These are phyloP conservation scores for Miopithecus talapoin DNA, from an alignment of 2,797 vertebrate species.

Conservation along the genomic window DNA sequence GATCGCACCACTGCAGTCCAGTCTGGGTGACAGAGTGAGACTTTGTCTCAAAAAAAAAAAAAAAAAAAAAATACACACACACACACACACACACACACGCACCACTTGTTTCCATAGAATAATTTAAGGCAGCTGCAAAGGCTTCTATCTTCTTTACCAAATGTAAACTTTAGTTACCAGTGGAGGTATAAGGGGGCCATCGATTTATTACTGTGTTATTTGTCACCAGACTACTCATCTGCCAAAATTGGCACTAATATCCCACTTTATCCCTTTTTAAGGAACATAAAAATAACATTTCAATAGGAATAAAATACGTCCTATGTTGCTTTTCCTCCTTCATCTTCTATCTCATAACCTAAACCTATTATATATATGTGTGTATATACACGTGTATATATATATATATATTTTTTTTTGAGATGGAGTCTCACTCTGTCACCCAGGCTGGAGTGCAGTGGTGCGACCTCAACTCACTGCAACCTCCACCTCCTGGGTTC, in stretches of 20 bases:
- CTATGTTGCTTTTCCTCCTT: background rate
- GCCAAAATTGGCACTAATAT: constrained; percentile 16
- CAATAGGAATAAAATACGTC: background rate
- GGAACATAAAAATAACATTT: constrained; percentile 49
- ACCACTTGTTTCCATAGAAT: constrained; percentile 23
- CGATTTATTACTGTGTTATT: background rate
- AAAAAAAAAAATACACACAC: background rate
- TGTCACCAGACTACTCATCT: constrained; percentile 36
- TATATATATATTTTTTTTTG: no score
- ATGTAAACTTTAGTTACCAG: constrained; percentile 32
- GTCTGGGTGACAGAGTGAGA: no score
- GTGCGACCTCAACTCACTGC: no score
- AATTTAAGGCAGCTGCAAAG: constrained; percentile 46
- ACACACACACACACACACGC: background rate
- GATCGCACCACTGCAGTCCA: no score
- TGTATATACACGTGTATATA: no score
- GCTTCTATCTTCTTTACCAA: constrained; percentile 32
- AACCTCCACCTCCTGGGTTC: no score
- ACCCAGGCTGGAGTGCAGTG: no score
- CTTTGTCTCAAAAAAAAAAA: no score
- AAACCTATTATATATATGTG: background rate
- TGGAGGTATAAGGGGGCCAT: background rate
- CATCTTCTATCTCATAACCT: constrained; percentile 29
- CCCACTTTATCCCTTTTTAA: constrained; percentile 1
- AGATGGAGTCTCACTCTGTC: no score